Percentiles rank a stretch among this genome's conserved stretches.
phyloP scores from a whole-genome alignment of 2,888 invertebrate species.

The Dynastes hyllus region DNA sequence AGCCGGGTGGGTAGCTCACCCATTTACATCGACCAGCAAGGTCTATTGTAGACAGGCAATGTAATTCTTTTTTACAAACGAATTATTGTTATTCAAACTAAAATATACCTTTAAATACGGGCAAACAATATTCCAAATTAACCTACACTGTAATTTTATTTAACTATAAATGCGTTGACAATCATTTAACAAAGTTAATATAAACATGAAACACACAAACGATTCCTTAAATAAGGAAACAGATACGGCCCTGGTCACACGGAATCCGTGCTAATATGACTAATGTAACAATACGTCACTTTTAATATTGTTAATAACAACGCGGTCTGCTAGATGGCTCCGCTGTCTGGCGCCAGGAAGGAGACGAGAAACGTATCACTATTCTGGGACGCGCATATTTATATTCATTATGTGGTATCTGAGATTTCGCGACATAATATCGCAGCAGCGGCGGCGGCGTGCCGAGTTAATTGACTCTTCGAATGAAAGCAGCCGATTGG shows the following conservation, averaged over 20 bases:
- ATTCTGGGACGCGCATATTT: constrained; percentile 48
- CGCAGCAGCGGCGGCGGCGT: background rate
- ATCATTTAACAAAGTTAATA: no score
- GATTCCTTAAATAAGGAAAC: no score
- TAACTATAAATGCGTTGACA: no score
- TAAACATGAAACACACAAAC: no score
- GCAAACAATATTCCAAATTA: no score
- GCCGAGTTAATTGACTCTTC: constrained; percentile 28
- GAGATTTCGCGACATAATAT: constrained; percentile 40
- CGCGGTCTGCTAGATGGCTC: constrained; percentile 37
- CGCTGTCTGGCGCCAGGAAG: constrained; percentile 51
- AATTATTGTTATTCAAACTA: no score
- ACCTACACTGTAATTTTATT: no score
- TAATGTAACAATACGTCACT: constrained; percentile 21
- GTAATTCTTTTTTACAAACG: no score
- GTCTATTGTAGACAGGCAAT: no score
- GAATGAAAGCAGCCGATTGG: background rate
- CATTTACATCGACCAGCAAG: no score
- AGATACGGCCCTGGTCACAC: background rate
- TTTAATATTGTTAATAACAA: constrained; percentile 24
- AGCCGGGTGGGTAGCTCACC: no score
- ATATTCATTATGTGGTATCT: constrained; percentile 35
- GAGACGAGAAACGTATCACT: constrained; percentile 50
- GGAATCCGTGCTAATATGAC: background rate
- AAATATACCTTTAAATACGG: no score